Evolutionary conservation across 2,797 vertebrate species (phyloP), one percentile per base, ranked within the genome.

Genomic region (Vireo griseus): DNA sequence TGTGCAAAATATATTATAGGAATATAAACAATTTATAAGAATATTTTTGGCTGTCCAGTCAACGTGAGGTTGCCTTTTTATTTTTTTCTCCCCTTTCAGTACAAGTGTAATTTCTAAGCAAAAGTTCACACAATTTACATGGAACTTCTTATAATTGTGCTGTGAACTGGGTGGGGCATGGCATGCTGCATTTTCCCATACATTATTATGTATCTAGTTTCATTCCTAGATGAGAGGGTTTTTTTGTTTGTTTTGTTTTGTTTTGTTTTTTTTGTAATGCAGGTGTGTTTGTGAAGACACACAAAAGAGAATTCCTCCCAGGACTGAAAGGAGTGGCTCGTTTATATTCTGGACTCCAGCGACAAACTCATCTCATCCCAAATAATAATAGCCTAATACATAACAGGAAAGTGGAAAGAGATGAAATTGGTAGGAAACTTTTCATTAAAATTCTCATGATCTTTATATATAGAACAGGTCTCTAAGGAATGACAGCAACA

Each of bases 1-100:
- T 9, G 4, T 63, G 14, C 4, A 5, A 83, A 72, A 92, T 26
- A 31, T 37, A 45, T 26, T 39, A 26, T 3, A 54, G 20, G 54
- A 72, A 61, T 74, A 89, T 13, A 79, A 76, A 37, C 11, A 51
- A n/a, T n/a, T 54, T 54, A 55, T 37, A 79, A 29, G 16, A 73
- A 21, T 54, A 47, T 48, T 75, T 88, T 61, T 13, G 73, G 35
- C 42, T 40, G 14, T 42, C 9, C 10, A 55, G 39, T 29, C 14
- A 45, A 20, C 6, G 11, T 0, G 0, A 7, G 48, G 24, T 8
- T 72, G 18, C 3, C 7, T 19, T 54, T 20, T 19, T 8, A 40
- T 40, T 5, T 5, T 4, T 4, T 5, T 1, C 1, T 16, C 9
- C 31, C 18, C 13, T 0, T 0, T 33, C 40, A 47, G 31, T 61